These are phyloP conservation scores for Heliothis virescens DNA, from an alignment of 1,140 invertebrate species.

Conservation along the genomic window DNA sequence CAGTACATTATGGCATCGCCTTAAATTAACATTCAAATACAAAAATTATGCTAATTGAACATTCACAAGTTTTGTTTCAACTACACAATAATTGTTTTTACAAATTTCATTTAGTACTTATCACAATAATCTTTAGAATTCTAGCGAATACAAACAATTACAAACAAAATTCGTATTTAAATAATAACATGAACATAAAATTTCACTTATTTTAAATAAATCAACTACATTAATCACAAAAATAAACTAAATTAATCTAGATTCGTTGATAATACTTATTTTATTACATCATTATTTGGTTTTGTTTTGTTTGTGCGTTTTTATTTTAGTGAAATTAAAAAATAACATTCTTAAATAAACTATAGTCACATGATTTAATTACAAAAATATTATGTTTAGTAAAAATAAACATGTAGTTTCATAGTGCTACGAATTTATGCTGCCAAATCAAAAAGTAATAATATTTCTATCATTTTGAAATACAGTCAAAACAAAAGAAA, in stretches of 20 bases:
- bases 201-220: constrained; percentile 4
- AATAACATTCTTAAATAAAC: background rate
- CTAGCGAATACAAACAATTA: constrained; percentile 32
- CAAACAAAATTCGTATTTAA: constrained; percentile 18
- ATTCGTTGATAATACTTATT: constrained; percentile 59
- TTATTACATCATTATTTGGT: constrained; percentile 56
- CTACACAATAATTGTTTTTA: constrained; percentile 37
- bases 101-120: constrained; percentile 29
- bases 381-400: background rate
- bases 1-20: constrained; percentile 48
- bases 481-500: no score
- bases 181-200: constrained; percentile 14
- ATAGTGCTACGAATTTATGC: background rate
- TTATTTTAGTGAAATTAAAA: background rate
- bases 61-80: constrained; percentile 38
- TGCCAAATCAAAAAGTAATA: background rate
- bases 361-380: constrained; percentile 1
- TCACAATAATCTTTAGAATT: constrained; percentile 46
- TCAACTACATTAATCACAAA: constrained; percentile 46
- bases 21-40: constrained; percentile 51
- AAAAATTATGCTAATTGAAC: constrained; percentile 51
- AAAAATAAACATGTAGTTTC: background rate
- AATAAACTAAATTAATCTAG: constrained; percentile 52
- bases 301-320: constrained; percentile 39
- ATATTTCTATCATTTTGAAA: no score